Percentiles rank a stretch among this genome's conserved stretches.
Conservation (phyloP, 2,113 vertebrate genomes). For the Clinocottus analis region DNA sequence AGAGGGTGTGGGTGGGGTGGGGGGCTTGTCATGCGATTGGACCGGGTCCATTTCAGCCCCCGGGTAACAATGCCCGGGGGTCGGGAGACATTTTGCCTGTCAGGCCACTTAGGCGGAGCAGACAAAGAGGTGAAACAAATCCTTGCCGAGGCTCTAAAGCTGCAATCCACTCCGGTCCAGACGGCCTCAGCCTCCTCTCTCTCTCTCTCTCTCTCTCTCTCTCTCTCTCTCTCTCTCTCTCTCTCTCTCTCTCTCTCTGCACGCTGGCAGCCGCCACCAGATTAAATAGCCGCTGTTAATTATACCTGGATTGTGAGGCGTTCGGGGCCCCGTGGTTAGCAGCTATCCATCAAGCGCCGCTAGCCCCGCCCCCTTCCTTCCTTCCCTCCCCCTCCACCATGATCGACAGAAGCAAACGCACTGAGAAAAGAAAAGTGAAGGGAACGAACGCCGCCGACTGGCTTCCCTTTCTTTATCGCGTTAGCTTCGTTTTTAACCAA, state of each 20-base stretch:
- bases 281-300: constrained; percentile 88
- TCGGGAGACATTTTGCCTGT: constrained; percentile 67
- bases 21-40: constrained; percentile 59
- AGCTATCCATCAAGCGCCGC: constrained; percentile 55
- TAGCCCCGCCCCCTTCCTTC: constrained; percentile 2
- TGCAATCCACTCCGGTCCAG: constrained; percentile 82
- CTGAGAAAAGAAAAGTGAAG: constrained; percentile 6
- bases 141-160: constrained; percentile 83
- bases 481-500: not conserved
- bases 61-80: constrained; percentile 64
- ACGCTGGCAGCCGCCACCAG: constrained; percentile 80
- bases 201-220: constrained; percentile 73
- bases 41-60: constrained; percentile 62
- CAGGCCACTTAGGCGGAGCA: constrained; percentile 76
- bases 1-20: too few species aligned
- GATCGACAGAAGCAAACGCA: constrained; percentile 25
- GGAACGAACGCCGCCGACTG: constrained; percentile 1
- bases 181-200: constrained; percentile 68
- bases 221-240: constrained; percentile 69
- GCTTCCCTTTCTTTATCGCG: not conserved
- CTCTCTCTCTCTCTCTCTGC: constrained; percentile 77
- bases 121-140: constrained; percentile 84
- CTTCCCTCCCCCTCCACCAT: constrained; percentile 14
- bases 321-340: constrained; percentile 59
- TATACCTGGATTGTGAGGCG: constrained; percentile 77